Evolutionary conservation across 1,140 invertebrate genomes (phyloP).

Genomic region (Drosophila gunungcola): DNA sequence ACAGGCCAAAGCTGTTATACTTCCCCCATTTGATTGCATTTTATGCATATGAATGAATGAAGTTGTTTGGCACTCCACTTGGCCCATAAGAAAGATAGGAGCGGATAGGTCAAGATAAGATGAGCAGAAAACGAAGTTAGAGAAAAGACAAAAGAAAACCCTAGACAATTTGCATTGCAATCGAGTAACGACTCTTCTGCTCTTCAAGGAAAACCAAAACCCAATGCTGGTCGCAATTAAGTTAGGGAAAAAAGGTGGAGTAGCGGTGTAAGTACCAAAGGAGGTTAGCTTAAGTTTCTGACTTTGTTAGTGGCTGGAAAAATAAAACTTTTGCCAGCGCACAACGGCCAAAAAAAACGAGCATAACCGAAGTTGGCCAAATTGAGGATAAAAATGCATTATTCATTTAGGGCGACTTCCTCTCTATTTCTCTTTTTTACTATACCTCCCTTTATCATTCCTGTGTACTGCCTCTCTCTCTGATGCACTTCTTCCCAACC

Average conservation of each 20-base stretch:
- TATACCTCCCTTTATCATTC: slow-evolving; percentile 1
- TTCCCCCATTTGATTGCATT: slow-evolving; percentile 53
- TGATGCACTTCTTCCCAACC: slow-evolving; percentile 31
- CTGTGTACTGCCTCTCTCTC: background rate
- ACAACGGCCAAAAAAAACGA: background rate
- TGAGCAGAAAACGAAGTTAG: slow-evolving; percentile 8
- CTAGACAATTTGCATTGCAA: slow-evolving; percentile 69
- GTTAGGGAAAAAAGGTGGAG: slow-evolving; percentile 30
- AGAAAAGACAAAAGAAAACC: slow-evolving; percentile 18
- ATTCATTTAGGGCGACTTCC: slow-evolving; percentile 55
- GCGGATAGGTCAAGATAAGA: slow-evolving; percentile 21
- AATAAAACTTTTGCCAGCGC: slow-evolving; percentile 49
- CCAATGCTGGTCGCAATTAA: slow-evolving; percentile 49
- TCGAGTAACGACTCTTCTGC: slow-evolving; percentile 3
- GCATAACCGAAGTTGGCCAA: slow-evolving; percentile 58
- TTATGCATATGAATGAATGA: slow-evolving; percentile 77
- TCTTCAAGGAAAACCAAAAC: background rate
- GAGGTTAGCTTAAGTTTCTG: slow-evolving; percentile 34
- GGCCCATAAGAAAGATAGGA: slow-evolving; percentile 43
- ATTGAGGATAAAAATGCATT: slow-evolving; percentile 77
- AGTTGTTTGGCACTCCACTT: slow-evolving; percentile 67
- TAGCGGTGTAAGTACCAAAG: too few relatives aligned
- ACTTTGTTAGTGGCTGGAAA: slow-evolving; percentile 45
- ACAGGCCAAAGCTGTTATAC: slow-evolving; percentile 20
- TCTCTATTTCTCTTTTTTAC: background rate